Evolutionary conservation across 2,113 vertebrate genomes (phyloP).

Genomic region (Hemichromis elongatus): DNA sequence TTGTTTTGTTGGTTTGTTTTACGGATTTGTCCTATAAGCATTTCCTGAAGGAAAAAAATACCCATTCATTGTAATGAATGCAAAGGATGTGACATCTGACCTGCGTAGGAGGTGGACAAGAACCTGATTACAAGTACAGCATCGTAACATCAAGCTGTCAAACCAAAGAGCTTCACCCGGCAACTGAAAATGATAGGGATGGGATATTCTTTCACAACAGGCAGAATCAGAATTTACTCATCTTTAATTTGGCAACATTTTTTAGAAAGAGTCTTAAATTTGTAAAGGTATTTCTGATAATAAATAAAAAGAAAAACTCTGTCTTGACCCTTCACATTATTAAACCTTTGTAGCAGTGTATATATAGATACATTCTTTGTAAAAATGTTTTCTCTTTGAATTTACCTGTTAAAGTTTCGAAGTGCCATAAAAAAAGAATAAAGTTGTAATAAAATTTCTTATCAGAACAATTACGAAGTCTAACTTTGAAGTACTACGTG

Average conservation of each 20-base stretch:
- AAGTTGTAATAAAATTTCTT: neutral
- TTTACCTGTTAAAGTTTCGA: slow-evolving; percentile 26
- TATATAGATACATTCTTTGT: neutral
- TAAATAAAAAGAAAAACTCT: neutral
- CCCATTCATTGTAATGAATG: neutral
- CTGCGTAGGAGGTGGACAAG: neutral
- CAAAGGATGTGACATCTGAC: neutral
- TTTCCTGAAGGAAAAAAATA: neutral
- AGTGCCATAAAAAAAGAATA: slow-evolving; percentile 12
- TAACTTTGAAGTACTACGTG: slow-evolving; percentile 52
- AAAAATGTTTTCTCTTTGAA: slow-evolving; percentile 6
- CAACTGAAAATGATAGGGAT: neutral
- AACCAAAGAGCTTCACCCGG: neutral
- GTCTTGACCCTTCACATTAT: neutral
- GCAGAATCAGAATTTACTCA: neutral
- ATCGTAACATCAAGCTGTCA: neutral
- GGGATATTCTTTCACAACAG: neutral
- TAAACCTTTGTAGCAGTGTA: neutral
- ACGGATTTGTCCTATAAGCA: neutral
- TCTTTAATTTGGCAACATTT: too few relatives aligned
- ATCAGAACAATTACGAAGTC: slow-evolving; percentile 9
- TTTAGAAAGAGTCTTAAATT: neutral
- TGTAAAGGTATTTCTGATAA: neutral
- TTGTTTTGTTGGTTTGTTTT: neutral
- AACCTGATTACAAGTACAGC: neutral